phyloP scores from a whole-genome alignment of 2,113 vertebrate genomes.

The human region DNA sequence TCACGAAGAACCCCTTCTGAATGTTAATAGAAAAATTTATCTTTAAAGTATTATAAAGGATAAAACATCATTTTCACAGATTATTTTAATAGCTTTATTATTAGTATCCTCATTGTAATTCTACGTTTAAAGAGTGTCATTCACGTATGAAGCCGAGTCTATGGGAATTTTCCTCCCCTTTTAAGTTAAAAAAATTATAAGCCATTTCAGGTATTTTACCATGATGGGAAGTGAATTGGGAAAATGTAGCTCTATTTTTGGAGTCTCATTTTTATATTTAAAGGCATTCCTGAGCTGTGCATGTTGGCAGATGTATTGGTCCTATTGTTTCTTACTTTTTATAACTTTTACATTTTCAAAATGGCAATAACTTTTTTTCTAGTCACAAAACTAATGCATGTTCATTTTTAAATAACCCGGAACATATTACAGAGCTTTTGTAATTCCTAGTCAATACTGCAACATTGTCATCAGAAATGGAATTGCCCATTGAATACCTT shows the following conservation, averaged over 20 bases:
- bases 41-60: constrained; percentile 20
- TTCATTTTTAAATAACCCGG: background rate
- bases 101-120: constrained; percentile 24
- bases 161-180: constrained; percentile 16
- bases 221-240: constrained; percentile 40
- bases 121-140: constrained; percentile 31
- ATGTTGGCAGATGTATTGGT: constrained; percentile 8
- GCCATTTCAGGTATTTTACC: constrained; percentile 56
- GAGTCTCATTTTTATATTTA: constrained; percentile 46
- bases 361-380: background rate
- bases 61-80: constrained; percentile 24
- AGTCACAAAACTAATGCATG: background rate
- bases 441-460: background rate
- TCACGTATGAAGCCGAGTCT: background rate
- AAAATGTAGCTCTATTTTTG: constrained; percentile 62
- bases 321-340: constrained; percentile 45
- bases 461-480: background rate
- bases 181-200: constrained; percentile 13
- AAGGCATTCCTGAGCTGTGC: background rate
- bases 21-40: constrained; percentile 16
- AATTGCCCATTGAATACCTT: background rate
- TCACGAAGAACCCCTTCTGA: constrained; percentile 2
- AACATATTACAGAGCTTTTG: background rate
- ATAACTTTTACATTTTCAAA: constrained; percentile 40
- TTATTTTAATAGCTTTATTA: constrained; percentile 53